Evolutionary conservation across 2,113 vertebrate genomes (phyloP), one percentile per base, ranked within the genome.

Genomic region (Carassius carassius): DNA sequence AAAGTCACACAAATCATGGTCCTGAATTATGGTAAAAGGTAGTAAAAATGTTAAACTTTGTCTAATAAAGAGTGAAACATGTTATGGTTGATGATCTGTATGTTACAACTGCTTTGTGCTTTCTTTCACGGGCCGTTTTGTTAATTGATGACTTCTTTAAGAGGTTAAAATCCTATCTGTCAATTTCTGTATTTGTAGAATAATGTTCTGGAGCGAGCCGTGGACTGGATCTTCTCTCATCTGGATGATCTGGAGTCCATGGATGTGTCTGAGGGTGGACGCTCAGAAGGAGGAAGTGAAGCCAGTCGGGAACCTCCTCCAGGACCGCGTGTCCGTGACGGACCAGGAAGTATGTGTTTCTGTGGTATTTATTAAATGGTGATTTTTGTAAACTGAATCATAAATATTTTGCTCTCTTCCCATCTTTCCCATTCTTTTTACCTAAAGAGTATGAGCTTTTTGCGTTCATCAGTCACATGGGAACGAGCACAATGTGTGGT

Each of bases 381-480:
- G 21, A n/a, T n/a, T 0, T 62, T 58, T 69, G 6, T 13, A 56
- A 56, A 54, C 3, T 1, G 47, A 3, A 49, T 49, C 47, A 51
- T 67, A 29, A 25, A 17, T 32, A 21, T 44, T 4, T 19, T 3
- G 21, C 23, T 11, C n/a, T 19, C 4, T 29, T 32, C 72, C 49
- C 11, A 74, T 54, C 14, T 21, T n/a, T 12, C 2, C 51, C 1
- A 19, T 11, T 23, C 5, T 62, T 78, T 32, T 37, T 83, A 86
- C 74, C 0, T 85, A 29, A 92, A 99, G 98, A 98, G 81, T 99
- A 99, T 84, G 97, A 98, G 94, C 95, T 99, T 78, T 98, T 99
- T 93, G 98, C 98, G 65, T 99, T 99, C 93, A 96, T 99, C 94
- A 99, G 98, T 91, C 98, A 99, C 95, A 99, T 99, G 98, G 98